phyloP scores from a whole-genome alignment of 2,113 vertebrate species.

The Emydocephalus ijimae region DNA sequence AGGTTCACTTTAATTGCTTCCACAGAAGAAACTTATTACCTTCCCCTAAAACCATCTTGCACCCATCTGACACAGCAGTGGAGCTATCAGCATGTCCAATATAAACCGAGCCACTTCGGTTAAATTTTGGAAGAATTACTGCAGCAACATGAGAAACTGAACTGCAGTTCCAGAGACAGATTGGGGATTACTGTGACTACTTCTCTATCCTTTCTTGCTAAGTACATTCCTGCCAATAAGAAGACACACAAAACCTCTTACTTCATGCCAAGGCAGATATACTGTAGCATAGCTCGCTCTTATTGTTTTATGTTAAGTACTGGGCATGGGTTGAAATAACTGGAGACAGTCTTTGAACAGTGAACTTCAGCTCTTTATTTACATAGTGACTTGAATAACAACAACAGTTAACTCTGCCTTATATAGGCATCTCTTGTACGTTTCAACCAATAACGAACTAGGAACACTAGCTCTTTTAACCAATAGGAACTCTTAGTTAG shows the following conservation, averaged over 20 bases:
- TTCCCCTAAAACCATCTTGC: conserved; percentile 53
- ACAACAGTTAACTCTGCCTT: too few relatives aligned
- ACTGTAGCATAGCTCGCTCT: neutral
- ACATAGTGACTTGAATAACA: too few relatives aligned
- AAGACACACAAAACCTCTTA: neutral
- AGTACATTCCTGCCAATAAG: conserved; percentile 24
- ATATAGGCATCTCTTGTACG: too few relatives aligned
- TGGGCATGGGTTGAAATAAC: too few relatives aligned
- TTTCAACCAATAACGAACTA: too few relatives aligned
- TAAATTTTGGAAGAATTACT: neutral
- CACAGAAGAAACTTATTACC: conserved; percentile 27
- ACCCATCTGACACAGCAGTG: conserved; percentile 53
- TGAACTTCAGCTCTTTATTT: too few relatives aligned
- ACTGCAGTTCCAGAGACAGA: neutral
- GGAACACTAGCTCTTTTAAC: too few relatives aligned
- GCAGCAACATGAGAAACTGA: neutral
- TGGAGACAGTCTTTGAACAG: too few relatives aligned
- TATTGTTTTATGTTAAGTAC: too few relatives aligned
- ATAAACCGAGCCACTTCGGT: conserved; percentile 52
- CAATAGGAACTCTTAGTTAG: too few relatives aligned
- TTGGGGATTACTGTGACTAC: conserved; percentile 8
- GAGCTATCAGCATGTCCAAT: conserved; percentile 49
- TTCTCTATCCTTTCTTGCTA: neutral
- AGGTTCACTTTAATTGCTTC: conserved; percentile 20
- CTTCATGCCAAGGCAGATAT: conserved; percentile 6